phyloP scores from a whole-genome alignment of 2,113 vertebrate species.

The Cheirogaleus medius region DNA sequence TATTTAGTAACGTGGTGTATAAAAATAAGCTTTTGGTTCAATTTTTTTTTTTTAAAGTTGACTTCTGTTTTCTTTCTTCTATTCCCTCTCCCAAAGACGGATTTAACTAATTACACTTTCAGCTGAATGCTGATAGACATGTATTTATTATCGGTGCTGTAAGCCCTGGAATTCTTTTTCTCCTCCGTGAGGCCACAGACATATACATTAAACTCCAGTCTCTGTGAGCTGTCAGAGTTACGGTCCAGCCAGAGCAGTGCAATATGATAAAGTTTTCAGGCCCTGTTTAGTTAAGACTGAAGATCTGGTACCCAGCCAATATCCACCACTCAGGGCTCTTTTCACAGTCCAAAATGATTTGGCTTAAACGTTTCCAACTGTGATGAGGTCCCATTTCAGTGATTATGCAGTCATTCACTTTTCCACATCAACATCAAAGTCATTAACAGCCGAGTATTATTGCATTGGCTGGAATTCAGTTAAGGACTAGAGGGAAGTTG shows the following conservation, averaged over 20 bases:
- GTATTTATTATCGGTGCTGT: constrained; percentile 87
- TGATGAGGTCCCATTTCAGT: constrained; percentile 90
- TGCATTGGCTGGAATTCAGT: constrained; percentile 88
- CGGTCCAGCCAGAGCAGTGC: constrained; percentile 85
- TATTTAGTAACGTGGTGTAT: constrained; percentile 89
- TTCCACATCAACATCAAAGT: constrained; percentile 92
- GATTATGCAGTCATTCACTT: constrained; percentile 90
- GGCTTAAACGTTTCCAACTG: constrained; percentile 92
- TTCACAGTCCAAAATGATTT: constrained; percentile 90
- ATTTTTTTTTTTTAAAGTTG: constrained; percentile 87
- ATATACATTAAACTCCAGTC: constrained; percentile 82
- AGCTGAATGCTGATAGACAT: constrained; percentile 86
- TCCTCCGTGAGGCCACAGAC: constrained; percentile 79
- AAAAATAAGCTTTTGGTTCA: constrained; percentile 89
- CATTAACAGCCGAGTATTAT: constrained; percentile 89
- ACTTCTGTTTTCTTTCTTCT: constrained; percentile 92
- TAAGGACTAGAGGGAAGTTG: constrained; percentile 87
- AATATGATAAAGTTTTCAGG: constrained; percentile 90
- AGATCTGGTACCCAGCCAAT: constrained; percentile 88
- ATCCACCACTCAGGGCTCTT: constrained; percentile 88
- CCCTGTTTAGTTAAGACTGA: constrained; percentile 89
- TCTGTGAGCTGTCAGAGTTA: constrained; percentile 88
- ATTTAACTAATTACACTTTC: constrained; percentile 90
- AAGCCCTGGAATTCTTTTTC: constrained; percentile 85
- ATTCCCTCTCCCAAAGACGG: constrained; percentile 85